Conservation (phyloP, 2,797 vertebrate genomes). For the Heterohyrax brucei region DNA sequence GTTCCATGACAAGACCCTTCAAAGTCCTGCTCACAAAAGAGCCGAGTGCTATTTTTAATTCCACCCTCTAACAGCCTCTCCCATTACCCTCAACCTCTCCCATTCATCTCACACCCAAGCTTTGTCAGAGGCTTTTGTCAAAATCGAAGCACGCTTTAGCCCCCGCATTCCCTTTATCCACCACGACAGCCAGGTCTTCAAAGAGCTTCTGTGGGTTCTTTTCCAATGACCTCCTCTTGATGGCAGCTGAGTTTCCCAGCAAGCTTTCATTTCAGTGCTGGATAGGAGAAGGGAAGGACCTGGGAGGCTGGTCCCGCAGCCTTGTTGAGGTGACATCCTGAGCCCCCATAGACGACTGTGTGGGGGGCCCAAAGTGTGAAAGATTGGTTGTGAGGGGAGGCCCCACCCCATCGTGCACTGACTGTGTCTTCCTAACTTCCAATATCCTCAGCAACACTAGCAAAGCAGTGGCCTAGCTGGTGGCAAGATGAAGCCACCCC, state of each 20-base stretch:
- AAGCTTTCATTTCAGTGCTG: conserved; percentile 85
- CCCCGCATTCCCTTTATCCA: conserved; percentile 88
- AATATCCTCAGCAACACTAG: background rate
- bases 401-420: background rate
- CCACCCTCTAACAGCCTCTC: conserved; percentile 88
- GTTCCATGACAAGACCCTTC: conserved; percentile 63
- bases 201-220: conserved; percentile 89
- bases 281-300: conserved; percentile 76
- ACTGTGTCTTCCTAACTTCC: background rate
- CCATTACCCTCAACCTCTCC: conserved; percentile 87
- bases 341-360: conserved; percentile 70
- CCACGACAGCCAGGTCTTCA: conserved; percentile 88
- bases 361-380: background rate
- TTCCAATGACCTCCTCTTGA: conserved; percentile 89
- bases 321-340: conserved; percentile 64
- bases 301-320: conserved; percentile 79
- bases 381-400: background rate
- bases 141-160: conserved; percentile 84
- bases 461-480: background rate
- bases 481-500: background rate
- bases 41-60: conserved; percentile 87
- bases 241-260: conserved; percentile 88
- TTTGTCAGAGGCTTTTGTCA: conserved; percentile 88
- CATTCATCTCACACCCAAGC: conserved; percentile 88
- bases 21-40: conserved; percentile 72